Evolutionary conservation across 2,888 invertebrate species (phyloP).

Genomic region (Sclerodermus sp.): DNA sequence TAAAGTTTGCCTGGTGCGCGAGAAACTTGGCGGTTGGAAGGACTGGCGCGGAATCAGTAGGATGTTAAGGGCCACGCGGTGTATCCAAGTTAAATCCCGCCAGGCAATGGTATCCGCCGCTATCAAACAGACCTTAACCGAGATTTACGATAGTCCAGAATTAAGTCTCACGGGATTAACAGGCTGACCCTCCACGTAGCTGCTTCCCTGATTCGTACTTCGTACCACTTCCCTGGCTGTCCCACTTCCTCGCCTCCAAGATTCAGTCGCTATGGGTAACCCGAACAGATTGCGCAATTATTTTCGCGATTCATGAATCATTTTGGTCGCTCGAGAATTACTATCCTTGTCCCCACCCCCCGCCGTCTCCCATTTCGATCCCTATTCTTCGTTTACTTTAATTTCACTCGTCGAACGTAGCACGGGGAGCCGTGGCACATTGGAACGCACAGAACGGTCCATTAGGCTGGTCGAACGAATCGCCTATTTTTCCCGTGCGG

Average conservation of each 20-base stretch:
- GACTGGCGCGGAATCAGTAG: slow-evolving; percentile 1
- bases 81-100: slow-evolving; percentile 27
- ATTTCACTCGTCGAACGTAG: too few relatives aligned
- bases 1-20: background rate
- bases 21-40: slow-evolving; percentile 2
- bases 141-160: slow-evolving; percentile 52
- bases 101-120: slow-evolving; percentile 33
- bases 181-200: slow-evolving; percentile 23
- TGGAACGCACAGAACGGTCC: too few relatives aligned
- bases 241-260: background rate
- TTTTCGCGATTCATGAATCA: too few relatives aligned
- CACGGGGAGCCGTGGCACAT: too few relatives aligned
- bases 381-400: too few relatives aligned
- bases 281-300: background rate
- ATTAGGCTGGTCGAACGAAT: too few relatives aligned
- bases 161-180: slow-evolving; percentile 53
- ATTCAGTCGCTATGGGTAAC: background rate
- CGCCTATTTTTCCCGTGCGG: too few relatives aligned
- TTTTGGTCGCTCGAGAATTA: too few relatives aligned
- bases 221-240: background rate
- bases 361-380: too few relatives aligned
- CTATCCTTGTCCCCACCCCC: too few relatives aligned
- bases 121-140: slow-evolving; percentile 53
- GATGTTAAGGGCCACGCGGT: slow-evolving; percentile 14
- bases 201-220: slow-evolving; percentile 6